phyloP scores from a whole-genome alignment of 1,140 invertebrate genomes.

The Periplaneta americana region DNA sequence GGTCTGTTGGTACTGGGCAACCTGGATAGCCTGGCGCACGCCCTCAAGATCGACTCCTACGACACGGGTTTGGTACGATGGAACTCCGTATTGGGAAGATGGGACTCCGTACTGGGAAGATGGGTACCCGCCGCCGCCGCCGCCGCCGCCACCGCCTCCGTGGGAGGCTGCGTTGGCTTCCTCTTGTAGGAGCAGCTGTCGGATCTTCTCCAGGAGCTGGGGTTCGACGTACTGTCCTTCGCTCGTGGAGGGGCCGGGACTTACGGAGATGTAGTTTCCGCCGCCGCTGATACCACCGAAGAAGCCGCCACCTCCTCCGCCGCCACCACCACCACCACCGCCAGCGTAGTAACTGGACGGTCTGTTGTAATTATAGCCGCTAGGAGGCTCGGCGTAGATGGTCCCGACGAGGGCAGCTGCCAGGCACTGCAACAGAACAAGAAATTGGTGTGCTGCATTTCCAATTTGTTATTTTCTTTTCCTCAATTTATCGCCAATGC shows the following conservation, averaged over 20 bases:
- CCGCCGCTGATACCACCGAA: conserved; percentile 45
- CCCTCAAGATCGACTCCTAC: conserved; percentile 70
- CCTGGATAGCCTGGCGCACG: conserved; percentile 69
- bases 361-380: conserved; percentile 57
- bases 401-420: conserved; percentile 51
- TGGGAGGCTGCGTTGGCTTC: conserved; percentile 55
- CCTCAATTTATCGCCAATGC: too few species aligned
- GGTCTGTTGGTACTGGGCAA: conserved; percentile 61
- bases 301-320: conserved; percentile 42
- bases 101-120: conserved; percentile 48
- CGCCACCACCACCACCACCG: conserved; percentile 28
- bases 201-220: conserved; percentile 70
- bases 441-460: too few species aligned
- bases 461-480: too few species aligned
- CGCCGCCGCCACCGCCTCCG: conserved; percentile 37
- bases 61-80: conserved; percentile 51
- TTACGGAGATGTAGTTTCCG: conserved; percentile 65
- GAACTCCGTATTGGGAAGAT: conserved; percentile 43
- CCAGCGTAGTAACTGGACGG: conserved; percentile 46
- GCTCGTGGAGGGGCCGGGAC: conserved; percentile 62
- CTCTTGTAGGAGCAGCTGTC: conserved; percentile 73
- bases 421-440: conserved; percentile 40
- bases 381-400: conserved; percentile 53
- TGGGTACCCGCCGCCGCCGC: conserved; percentile 42
- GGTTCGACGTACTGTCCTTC: conserved; percentile 74